phyloP scores from a whole-genome alignment of 2,113 vertebrate species.

The Pan troglodytes region NHGRI_mPanTro3-v2.1_pri NC_072403.2:109296501-109297000 shows the following conservation, averaged over 20 bases:
- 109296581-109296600: neutral
- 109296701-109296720: neutral
- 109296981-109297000: conserved; percentile 39
- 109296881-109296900: conserved; percentile 45
- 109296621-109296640: neutral
- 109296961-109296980: conserved; percentile 66
- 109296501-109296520: neutral
- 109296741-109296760: neutral
- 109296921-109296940: conserved; percentile 71
- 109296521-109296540: conserved; percentile 6
- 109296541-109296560: neutral
- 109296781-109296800: conserved; percentile 35
- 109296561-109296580: neutral
- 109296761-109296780: neutral
- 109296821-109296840: conserved; percentile 40
- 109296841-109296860: conserved; percentile 15
- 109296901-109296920: conserved; percentile 51
- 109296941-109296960: conserved; percentile 70
- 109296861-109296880: neutral
- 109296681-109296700: neutral
- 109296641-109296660: neutral
- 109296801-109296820: conserved; percentile 13
- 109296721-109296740: neutral
- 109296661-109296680: neutral
- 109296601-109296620: neutral